Evolutionary conservation across 2,888 invertebrate species (phyloP).

Genomic region (Heliconius erato): DNA sequence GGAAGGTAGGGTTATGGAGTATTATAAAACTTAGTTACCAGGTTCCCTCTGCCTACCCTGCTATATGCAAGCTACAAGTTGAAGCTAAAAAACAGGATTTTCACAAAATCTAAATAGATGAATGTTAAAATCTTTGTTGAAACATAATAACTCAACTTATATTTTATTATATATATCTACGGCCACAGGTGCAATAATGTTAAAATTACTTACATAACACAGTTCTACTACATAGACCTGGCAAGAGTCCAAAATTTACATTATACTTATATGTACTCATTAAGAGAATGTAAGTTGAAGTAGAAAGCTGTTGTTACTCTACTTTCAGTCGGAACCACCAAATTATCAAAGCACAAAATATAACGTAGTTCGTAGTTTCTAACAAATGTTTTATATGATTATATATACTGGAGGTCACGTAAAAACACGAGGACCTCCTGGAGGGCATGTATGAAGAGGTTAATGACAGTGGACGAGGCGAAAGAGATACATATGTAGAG

Average conservation of each 20-base stretch:
- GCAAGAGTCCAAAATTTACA: slow-evolving; percentile 43
- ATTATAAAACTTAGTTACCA: background rate
- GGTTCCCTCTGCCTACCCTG: background rate
- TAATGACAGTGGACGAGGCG: no score
- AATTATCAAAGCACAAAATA: slow-evolving; percentile 1
- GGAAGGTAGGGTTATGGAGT: background rate
- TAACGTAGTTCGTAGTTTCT: background rate
- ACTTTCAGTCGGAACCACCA: slow-evolving; percentile 20
- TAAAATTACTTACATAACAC: slow-evolving; percentile 45
- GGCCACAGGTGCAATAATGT: slow-evolving; percentile 48
- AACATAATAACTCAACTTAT: slow-evolving; percentile 17
- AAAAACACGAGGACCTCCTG: no score
- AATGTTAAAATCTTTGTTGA: background rate
- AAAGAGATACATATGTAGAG: no score
- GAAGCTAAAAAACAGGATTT: background rate
- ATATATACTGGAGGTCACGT: no score
- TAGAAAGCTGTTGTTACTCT: slow-evolving; percentile 25
- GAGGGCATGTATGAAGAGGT: no score
- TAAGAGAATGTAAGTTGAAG: slow-evolving; percentile 42
- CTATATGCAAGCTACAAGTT: no score
- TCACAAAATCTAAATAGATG: background rate
- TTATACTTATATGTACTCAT: slow-evolving; percentile 42
- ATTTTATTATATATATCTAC: background rate
- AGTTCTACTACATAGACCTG: slow-evolving; percentile 46
- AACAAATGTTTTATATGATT: slow-evolving; percentile 3